A percentile compares a stretch with the other conserved stretches of the same genome.
Evolutionary conservation across 2,888 invertebrate species (phyloP).

Genomic region (Athrips mouffetella): DNA sequence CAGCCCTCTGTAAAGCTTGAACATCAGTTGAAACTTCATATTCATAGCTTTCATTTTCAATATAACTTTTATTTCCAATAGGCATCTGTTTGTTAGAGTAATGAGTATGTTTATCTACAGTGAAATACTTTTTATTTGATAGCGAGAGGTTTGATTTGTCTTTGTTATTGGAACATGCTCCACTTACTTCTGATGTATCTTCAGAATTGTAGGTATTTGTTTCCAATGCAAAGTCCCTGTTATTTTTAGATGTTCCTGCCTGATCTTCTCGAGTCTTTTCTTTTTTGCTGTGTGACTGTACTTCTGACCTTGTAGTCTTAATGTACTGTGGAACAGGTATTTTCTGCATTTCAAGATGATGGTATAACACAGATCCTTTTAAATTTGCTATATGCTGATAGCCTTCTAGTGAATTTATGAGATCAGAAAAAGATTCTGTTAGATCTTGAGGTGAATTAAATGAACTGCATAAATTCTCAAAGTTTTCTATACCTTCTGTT

Average conservation of each 20-base stretch:
- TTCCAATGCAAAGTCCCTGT: too few species aligned
- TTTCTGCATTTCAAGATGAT: background rate
- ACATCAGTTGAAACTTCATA: slow-evolving; percentile 18
- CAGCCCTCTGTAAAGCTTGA: slow-evolving; percentile 33
- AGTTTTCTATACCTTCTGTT: slow-evolving; percentile 29
- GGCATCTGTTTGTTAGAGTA: too few species aligned
- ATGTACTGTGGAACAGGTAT: background rate
- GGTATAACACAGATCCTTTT: background rate
- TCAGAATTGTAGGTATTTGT: background rate
- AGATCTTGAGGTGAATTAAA: slow-evolving; percentile 28
- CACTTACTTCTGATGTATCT: background rate
- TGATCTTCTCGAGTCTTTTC: background rate
- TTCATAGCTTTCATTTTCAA: background rate
- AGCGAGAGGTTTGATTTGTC: too few species aligned
- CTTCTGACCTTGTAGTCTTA: background rate
- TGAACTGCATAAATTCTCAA: slow-evolving; percentile 38
- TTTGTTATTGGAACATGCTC: background rate
- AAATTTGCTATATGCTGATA: slow-evolving; percentile 10
- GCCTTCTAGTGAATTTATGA: slow-evolving; percentile 42
- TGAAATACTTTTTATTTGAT: too few species aligned
- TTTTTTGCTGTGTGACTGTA: background rate
- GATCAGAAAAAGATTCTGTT: slow-evolving; percentile 45
- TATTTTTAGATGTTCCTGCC: too few species aligned
- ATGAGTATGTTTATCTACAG: too few species aligned
- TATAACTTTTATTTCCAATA: background rate